Evolutionary conservation across 2,797 vertebrate species (phyloP).

Genomic region (Potorous gilbertii): DNA sequence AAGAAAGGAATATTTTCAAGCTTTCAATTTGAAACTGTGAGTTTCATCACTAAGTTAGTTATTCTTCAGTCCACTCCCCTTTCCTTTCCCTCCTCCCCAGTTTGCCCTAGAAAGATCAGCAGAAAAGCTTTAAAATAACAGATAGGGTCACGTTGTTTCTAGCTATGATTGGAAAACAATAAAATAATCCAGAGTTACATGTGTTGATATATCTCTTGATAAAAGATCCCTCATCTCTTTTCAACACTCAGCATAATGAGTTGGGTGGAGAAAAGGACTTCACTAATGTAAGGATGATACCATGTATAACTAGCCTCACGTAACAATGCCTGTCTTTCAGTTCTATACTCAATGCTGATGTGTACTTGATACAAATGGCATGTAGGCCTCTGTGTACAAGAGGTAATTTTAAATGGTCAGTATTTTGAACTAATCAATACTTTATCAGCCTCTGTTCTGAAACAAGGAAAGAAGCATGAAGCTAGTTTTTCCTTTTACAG

Average conservation of each 20-base stretch:
- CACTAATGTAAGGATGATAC: constrained; percentile 18
- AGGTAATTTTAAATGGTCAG: constrained; percentile 72
- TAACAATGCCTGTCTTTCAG: constrained; percentile 14
- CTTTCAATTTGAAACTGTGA: constrained; percentile 38
- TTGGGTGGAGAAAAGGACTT: constrained; percentile 18
- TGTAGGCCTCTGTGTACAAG: constrained; percentile 43
- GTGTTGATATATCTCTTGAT: constrained; percentile 1
- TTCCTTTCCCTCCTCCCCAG: background rate
- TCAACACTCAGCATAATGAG: constrained; percentile 63
- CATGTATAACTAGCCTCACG: constrained; percentile 13
- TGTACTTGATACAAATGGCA: constrained; percentile 49
- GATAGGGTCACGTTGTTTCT: background rate
- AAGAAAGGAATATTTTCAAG: constrained; percentile 33
- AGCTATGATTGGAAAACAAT: background rate
- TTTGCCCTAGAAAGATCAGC: constrained; percentile 41
- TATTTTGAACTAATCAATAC: background rate
- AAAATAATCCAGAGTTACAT: constrained; percentile 55
- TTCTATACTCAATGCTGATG: constrained; percentile 34
- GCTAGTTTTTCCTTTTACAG: constrained; percentile 66
- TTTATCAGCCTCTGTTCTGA: constrained; percentile 67
- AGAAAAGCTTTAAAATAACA: constrained; percentile 65
- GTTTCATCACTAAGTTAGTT: constrained; percentile 15
- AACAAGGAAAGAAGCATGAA: constrained; percentile 71
- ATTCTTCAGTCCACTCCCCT: background rate
- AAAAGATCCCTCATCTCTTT: constrained; percentile 6